These are phyloP conservation scores for Hirundo rustica DNA, from an alignment of 2,797 vertebrate species.

Conservation along the genomic window DNA sequence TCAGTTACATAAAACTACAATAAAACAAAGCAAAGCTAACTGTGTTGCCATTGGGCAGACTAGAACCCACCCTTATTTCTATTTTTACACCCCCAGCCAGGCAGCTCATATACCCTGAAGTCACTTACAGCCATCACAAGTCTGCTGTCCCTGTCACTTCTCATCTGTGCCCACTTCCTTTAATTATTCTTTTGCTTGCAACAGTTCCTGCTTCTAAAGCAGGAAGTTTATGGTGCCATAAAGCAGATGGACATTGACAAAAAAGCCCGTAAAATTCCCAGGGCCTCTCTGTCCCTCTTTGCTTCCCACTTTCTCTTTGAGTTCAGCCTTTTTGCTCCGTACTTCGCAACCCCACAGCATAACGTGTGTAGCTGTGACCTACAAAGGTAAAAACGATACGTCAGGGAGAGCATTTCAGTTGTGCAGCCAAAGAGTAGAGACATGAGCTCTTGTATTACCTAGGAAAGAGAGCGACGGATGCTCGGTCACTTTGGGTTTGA, in stretches of 20 bases:
- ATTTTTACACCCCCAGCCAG: neutral
- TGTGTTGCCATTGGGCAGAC: neutral
- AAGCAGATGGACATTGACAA: neutral
- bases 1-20: neutral
- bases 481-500: neutral
- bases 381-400: neutral
- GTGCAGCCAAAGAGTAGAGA: neutral
- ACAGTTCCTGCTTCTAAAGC: neutral
- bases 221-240: neutral
- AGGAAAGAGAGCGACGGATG: neutral
- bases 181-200: neutral
- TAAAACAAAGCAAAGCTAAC: neutral
- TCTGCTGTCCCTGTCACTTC: neutral
- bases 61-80: neutral
- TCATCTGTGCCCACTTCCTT: neutral
- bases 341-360: neutral
- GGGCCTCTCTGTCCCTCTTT: neutral
- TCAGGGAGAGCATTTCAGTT: neutral
- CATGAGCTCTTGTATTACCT: fast-evolving
- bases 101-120: neutral
- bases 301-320: neutral
- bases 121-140: neutral
- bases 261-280: neutral
- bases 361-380: neutral
- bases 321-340: neutral